phyloP scores from a whole-genome alignment of 2,797 vertebrate species.

The Sebastes melanostomus region DNA sequence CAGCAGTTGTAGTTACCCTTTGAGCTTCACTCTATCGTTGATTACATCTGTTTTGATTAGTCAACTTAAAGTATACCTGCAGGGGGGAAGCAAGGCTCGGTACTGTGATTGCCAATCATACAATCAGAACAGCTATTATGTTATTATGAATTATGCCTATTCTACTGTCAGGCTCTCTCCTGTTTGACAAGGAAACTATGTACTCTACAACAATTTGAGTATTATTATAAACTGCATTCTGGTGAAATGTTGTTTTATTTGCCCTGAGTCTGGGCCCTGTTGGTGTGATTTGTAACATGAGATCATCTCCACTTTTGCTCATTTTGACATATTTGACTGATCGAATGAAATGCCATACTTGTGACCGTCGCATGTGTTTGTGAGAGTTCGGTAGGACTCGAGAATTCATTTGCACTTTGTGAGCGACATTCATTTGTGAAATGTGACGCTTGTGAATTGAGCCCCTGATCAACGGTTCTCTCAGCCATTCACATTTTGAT shows the following conservation, averaged over 20 bases:
- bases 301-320: background rate
- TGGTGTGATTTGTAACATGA: background rate
- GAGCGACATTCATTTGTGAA: background rate
- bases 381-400: background rate
- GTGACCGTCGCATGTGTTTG: background rate
- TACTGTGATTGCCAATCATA: constrained; percentile 59
- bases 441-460: background rate
- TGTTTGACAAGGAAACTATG: constrained; percentile 12
- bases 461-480: background rate
- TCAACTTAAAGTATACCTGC: constrained; percentile 20
- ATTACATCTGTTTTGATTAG: constrained; percentile 62
- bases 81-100: background rate
- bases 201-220: background rate
- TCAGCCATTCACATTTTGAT: background rate
- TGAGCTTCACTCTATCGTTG: constrained; percentile 30
- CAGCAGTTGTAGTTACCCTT: background rate
- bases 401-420: background rate
- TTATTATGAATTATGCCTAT: constrained; percentile 28
- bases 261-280: background rate
- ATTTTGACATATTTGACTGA: background rate
- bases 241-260: background rate
- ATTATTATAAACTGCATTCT: background rate
- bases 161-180: background rate
- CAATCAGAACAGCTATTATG: constrained; percentile 57
- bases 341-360: background rate